Conservation (phyloP, 2,888 invertebrate species). For the Drosophila parthenogenetica region DNA sequence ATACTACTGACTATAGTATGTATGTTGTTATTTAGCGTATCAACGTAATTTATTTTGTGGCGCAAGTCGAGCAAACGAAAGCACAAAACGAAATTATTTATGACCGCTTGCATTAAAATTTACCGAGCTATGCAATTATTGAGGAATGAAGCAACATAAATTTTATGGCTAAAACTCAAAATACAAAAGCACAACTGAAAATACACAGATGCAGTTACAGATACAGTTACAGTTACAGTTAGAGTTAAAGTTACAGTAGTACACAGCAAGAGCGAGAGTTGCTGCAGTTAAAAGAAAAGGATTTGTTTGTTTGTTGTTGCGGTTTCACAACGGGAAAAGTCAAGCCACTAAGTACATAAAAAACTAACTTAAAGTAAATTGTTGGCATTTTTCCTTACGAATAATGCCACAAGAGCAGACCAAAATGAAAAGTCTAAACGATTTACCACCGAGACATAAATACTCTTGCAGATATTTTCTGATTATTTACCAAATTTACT, state of each 20-base stretch:
- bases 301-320: slow-evolving; percentile 61
- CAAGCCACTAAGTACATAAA: slow-evolving; percentile 79
- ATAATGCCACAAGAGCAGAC: slow-evolving; percentile 58
- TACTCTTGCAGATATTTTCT: slow-evolving; percentile 35
- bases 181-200: slow-evolving; percentile 30
- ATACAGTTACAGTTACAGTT: slow-evolving; percentile 10
- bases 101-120: slow-evolving; percentile 81
- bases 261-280: slow-evolving; percentile 26
- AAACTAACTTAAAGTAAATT: slow-evolving; percentile 80
- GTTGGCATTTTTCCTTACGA: slow-evolving; percentile 77
- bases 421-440: slow-evolving; percentile 33
- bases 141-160: slow-evolving; percentile 80
- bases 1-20: slow-evolving; percentile 22
- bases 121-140: slow-evolving; percentile 81
- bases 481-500: not conserved
- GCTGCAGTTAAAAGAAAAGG: slow-evolving; percentile 58
- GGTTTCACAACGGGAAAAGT: slow-evolving; percentile 51
- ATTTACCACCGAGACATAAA: slow-evolving; percentile 28
- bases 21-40: slow-evolving; percentile 69
- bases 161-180: slow-evolving; percentile 67
- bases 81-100: slow-evolving; percentile 75
- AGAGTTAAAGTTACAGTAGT: slow-evolving; percentile 23
- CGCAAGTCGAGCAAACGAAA: slow-evolving; percentile 56
- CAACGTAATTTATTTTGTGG: slow-evolving; percentile 72
- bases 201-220: slow-evolving; percentile 4